Conservation (phyloP, 2,797 vertebrate species). For the Etheostoma nigrum region DNA sequence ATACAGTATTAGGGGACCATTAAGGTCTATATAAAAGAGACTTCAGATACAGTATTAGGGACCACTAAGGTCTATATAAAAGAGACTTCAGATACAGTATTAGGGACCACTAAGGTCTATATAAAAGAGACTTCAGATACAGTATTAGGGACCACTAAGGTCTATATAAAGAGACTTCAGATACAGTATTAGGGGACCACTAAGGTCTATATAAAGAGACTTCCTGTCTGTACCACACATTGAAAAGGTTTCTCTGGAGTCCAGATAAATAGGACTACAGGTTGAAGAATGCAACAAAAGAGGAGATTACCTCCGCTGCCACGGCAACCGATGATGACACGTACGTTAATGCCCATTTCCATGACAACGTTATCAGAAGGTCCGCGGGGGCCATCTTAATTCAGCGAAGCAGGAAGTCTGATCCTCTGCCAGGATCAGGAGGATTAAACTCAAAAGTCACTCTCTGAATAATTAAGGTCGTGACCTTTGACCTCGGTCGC, state of each 20-base stretch:
- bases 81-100: too few species aligned
- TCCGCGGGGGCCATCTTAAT: conserved; percentile 50
- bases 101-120: too few species aligned
- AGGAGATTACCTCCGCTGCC: conserved; percentile 57
- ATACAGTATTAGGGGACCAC: too few species aligned
- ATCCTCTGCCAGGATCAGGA: conserved; percentile 42
- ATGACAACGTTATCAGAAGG: conserved; percentile 62
- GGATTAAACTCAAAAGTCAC: conserved; percentile 40
- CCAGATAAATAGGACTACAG: conserved; percentile 26
- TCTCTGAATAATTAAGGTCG: background rate
- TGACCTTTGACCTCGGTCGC: conserved; percentile 5
- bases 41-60: too few species aligned
- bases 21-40: too few species aligned
- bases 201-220: too few species aligned
- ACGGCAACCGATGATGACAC: conserved; percentile 57
- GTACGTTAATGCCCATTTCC: conserved; percentile 55
- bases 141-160: too few species aligned
- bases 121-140: too few species aligned
- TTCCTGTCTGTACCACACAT: background rate
- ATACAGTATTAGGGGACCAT: too few species aligned
- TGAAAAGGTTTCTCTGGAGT: conserved; percentile 14
- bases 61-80: too few species aligned
- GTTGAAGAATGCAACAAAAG: conserved; percentile 34
- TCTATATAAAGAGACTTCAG: too few species aligned
- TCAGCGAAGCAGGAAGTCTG: conserved; percentile 42